These are phyloP conservation scores for Mustela lutreola DNA, from an alignment of 2,113 vertebrate species.

Conservation along the genomic window DNA sequence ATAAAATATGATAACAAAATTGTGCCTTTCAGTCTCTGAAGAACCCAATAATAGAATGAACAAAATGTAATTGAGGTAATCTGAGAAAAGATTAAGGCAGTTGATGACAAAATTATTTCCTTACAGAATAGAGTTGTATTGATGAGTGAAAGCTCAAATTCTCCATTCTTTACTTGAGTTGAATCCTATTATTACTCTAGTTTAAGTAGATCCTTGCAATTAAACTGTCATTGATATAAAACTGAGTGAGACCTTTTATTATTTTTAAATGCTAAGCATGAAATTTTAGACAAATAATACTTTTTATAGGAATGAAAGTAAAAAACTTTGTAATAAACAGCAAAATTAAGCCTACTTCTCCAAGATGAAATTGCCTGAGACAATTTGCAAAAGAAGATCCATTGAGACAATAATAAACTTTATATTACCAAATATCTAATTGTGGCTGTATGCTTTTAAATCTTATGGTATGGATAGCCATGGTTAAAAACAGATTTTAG, in stretches of 20 bases:
- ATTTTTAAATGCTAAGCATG: slow-evolving; percentile 48
- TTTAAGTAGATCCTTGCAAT: slow-evolving; percentile 16
- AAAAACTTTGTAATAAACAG: slow-evolving; percentile 22
- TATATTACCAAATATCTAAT: not conserved
- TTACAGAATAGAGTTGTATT: not conserved
- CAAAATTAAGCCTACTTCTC: not conserved
- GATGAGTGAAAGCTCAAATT: slow-evolving; percentile 49
- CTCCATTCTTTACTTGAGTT: not conserved
- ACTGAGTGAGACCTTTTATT: not conserved
- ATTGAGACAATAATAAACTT: not conserved
- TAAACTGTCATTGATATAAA: slow-evolving; percentile 27
- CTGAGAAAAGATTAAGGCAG: not conserved
- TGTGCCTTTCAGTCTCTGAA: slow-evolving; percentile 38
- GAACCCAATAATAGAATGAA: slow-evolving; percentile 42
- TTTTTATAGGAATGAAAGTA: not conserved
- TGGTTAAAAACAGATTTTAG: not conserved
- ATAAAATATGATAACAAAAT: slow-evolving; percentile 56
- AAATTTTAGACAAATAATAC: slow-evolving; percentile 23
- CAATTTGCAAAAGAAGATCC: slow-evolving; percentile 20
- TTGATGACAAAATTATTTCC: slow-evolving; percentile 54
- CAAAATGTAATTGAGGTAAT: slow-evolving; percentile 54
- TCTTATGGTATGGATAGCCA: not conserved
- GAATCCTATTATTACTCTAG: slow-evolving; percentile 15
- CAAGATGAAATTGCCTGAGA: not conserved
- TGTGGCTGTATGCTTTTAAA: not conserved